phyloP scores from a whole-genome alignment of 2,113 vertebrate species.

The Zosterops japonicus region DNA sequence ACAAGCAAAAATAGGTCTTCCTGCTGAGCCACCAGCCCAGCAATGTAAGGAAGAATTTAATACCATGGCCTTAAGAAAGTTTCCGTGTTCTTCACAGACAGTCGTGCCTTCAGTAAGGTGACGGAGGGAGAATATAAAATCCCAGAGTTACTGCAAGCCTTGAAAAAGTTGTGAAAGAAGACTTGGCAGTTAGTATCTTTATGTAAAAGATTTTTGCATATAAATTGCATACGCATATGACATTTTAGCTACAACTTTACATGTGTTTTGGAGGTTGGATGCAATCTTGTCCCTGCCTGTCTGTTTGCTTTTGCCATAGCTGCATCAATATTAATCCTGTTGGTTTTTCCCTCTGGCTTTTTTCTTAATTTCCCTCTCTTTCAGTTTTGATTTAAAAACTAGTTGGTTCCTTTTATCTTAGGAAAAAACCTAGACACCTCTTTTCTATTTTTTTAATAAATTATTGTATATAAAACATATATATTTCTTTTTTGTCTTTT shows the following conservation, averaged over 20 bases:
- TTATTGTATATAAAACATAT: not conserved
- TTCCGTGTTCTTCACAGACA: slow-evolving; percentile 67
- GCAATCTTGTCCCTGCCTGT: slow-evolving; percentile 71
- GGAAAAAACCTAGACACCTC: not conserved
- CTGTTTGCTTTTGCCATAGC: slow-evolving; percentile 68
- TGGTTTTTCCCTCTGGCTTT: slow-evolving; percentile 52
- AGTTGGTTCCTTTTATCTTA: not conserved
- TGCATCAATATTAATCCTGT: slow-evolving; percentile 71
- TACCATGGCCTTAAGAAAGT: slow-evolving; percentile 74
- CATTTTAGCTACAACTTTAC: slow-evolving; percentile 78
- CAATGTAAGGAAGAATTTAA: slow-evolving; percentile 56
- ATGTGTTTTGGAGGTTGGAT: slow-evolving; percentile 77
- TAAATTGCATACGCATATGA: slow-evolving; percentile 79
- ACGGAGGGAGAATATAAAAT: slow-evolving; percentile 67
- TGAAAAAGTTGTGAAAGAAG: slow-evolving; percentile 61
- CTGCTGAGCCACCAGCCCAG: slow-evolving; percentile 74
- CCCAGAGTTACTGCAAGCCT: slow-evolving; percentile 49
- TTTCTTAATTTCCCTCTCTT: slow-evolving; percentile 25
- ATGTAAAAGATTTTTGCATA: slow-evolving; percentile 76
- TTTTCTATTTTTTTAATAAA: not conserved
- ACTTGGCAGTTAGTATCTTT: slow-evolving; percentile 72
- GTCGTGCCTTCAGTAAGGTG: slow-evolving; percentile 68
- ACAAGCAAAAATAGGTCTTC: slow-evolving; percentile 80
- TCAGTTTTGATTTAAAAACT: slow-evolving; percentile 14
- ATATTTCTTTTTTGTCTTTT: not conserved